Percentiles rank a stretch among this genome's conserved stretches.
Conservation (phyloP, 2,113 vertebrate species). For the Gallinago paraguaiae region DNA sequence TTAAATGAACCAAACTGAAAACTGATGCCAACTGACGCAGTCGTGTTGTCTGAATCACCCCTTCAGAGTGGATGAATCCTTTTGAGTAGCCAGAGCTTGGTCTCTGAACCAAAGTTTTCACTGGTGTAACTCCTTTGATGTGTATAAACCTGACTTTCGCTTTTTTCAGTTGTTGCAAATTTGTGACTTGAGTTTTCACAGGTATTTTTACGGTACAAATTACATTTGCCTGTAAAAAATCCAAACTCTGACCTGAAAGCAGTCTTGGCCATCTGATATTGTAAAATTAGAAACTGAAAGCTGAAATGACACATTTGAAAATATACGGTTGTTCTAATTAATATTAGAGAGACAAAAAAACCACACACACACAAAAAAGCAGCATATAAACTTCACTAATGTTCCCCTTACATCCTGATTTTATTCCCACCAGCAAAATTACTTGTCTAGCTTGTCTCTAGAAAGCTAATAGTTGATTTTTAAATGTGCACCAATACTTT, state of each 20-base stretch:
- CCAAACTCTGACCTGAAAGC: background rate
- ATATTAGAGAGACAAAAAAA: background rate
- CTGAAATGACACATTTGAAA: background rate
- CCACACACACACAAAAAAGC: background rate
- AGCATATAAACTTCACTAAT: background rate
- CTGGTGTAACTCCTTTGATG: background rate
- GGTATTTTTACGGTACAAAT: background rate
- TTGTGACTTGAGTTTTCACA: background rate
- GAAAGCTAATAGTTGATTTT: background rate
- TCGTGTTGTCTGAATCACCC: background rate
- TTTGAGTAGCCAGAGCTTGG: background rate
- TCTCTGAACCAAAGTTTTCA: background rate
- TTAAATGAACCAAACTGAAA: slow-evolving; percentile 5
- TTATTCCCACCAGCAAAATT: background rate
- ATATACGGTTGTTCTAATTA: background rate
- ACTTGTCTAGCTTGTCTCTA: background rate
- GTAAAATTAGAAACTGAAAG: slow-evolving; percentile 2
- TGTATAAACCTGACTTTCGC: background rate
- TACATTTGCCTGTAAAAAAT: background rate
- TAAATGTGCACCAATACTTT: background rate
- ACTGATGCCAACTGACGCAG: background rate
- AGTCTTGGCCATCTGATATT: background rate
- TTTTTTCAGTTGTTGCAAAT: background rate
- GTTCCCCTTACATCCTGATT: background rate
- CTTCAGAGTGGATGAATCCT: background rate